Conservation (phyloP, 2,113 vertebrate genomes). For the Cacatua alba region DNA sequence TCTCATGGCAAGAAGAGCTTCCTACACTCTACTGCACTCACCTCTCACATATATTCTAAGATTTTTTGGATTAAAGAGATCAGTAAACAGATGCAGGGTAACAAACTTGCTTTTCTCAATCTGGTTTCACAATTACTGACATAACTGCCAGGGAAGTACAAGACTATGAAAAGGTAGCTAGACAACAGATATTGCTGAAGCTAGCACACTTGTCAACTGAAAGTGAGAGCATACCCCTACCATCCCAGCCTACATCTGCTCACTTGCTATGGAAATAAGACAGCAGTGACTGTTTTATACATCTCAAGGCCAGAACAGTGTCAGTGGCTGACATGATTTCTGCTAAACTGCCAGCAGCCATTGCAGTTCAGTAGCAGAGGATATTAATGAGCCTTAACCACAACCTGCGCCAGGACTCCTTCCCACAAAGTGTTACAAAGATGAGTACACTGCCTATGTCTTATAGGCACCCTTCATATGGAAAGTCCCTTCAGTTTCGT, state of each 20-base stretch:
- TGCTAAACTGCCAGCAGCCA: constrained; percentile 1
- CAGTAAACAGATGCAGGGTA: not conserved
- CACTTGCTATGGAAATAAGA: not conserved
- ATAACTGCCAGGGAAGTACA: not conserved
- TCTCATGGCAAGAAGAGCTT: not conserved
- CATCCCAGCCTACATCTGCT: not conserved
- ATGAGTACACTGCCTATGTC: not conserved
- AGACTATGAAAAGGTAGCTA: not conserved
- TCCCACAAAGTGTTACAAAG: not conserved
- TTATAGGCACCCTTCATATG: not conserved
- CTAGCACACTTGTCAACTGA: not conserved
- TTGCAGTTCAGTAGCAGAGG: not conserved
- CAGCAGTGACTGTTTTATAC: not conserved
- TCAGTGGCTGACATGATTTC: constrained; percentile 1
- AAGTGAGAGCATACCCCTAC: not conserved
- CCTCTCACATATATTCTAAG: not conserved
- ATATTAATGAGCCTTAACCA: constrained; percentile 1
- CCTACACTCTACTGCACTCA: not conserved
- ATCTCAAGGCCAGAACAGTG: not conserved
- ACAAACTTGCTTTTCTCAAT: not conserved
- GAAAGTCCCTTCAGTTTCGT: not conserved
- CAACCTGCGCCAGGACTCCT: not conserved
- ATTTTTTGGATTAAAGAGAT: not conserved
- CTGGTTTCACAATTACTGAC: not conserved
- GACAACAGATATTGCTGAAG: not conserved